Base-by-base conservation (phyloP, 2,113 vertebrate species). In the Halcyon malimbica region DNA sequence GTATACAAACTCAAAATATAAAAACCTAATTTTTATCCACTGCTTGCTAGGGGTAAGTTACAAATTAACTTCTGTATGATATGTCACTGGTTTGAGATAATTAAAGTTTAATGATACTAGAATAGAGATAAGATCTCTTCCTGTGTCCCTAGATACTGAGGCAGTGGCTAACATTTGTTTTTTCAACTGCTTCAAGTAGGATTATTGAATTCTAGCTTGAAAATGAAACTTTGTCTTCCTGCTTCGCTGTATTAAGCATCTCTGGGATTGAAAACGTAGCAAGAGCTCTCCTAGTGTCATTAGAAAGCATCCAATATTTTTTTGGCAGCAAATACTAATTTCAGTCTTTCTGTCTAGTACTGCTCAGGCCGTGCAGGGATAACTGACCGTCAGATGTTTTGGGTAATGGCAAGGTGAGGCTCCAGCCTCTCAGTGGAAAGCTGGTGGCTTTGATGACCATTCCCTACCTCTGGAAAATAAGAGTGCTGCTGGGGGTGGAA, bases 281-380 rank as follows among this genome's bases (percentile, higher is more conserved):
- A 91, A 90, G 90, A 90, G 60, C 89, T 89, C 79, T 91, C 59
- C 71, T 92, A 41, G 59, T 13, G 64, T 93, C 90, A 93, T 95
- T 93, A 95, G 83, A 92, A 93, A 78, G 71, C 42, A 86, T 83
- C 78, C 82, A 87, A 25, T 89, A 79, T 51, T 82, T 85, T 95
- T 94, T 95, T 94, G 91, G 87, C 89, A 93, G 74, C 75, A 94
- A 90, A 96, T 80, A 83, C 84, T 90, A 82, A 94, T 96, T 96
- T 82, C 79, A 57, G 0, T 93, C 78, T 85, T 70, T 78, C 93
- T 95, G 62, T 57, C 67, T 85, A 41, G 70, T 76, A n/a, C 48
- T 63, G 82, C 65, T 93, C 73, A 76, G 89, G 65, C 90, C 88
- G 64, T 64, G 44, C 15, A 26, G 37, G 87, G 90, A 67, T 94